Evolutionary conservation across 2,113 vertebrate species (phyloP), one percentile per base, ranked within the genome.

Genomic region (Macquaria australasica): DNA sequence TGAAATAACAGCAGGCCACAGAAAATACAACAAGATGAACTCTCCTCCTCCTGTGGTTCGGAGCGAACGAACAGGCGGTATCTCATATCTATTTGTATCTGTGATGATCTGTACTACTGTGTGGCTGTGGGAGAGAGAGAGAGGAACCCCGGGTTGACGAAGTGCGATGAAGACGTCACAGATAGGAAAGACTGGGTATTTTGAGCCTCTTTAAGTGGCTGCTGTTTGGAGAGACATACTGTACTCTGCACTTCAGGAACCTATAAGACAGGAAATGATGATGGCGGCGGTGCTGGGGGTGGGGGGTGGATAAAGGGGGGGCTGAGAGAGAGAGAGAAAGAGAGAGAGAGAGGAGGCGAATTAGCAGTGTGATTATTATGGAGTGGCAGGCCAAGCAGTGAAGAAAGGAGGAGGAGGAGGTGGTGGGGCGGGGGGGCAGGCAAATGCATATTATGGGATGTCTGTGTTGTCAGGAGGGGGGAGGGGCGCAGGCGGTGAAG

Each of bases 361-460:
- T 93, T 92, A 89, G 85, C 87, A 83, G 82, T 86, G 88, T 82
- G 91, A 91, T 94, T 93, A 95, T 93, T 92, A 92, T 91, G 78
- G 88, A 91, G 86, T 91, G 89, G 89, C 90, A 86, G 91, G 80
- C 84, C 81, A 82, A 83, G 84, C 82, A 50, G 75, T 59, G 69
- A 87, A 89, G 87, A 87, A 85, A 79, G 4, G 51, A 79, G 79
- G 82, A 9, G 39, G 14, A 4, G 75, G 88, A 16, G 28, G 81
- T 8, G 63, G 60, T 28, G 20, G 9, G 62, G 77, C 73, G 68
- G 86, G 73, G 68, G 81, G 82, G 92, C 79, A 60, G 72, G 69
- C 43, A 76, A 66, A 76, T 83, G 88, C 86, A 87, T 95, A 95
- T 95, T 95, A 95, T 95, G 93, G 95, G 93, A 94, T 96, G 92